A percentile compares a stretch with the other conserved stretches of the same genome.
Evolutionary conservation across 2,113 vertebrate species (phyloP).

Genomic region (Caretta caretta): DNA sequence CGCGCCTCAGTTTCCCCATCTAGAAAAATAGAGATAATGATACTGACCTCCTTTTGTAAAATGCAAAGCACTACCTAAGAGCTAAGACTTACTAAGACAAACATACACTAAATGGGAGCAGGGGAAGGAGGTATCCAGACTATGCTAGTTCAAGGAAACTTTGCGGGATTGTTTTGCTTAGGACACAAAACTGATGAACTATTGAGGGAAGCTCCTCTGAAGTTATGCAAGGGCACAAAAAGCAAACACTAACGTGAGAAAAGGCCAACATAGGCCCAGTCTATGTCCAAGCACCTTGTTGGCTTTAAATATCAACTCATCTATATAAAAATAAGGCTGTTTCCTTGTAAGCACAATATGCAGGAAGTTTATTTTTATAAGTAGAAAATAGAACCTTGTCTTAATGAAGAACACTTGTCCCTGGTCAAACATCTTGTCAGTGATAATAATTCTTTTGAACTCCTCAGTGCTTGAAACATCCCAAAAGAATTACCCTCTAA

Average conservation of each 20-base stretch:
- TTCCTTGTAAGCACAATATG: slow-evolving; percentile 51
- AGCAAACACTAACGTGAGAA: slow-evolving; percentile 28
- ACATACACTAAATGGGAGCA: not conserved
- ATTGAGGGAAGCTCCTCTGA: slow-evolving; percentile 22
- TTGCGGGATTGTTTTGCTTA: slow-evolving; percentile 15
- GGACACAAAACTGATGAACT: slow-evolving; percentile 6
- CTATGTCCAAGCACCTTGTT: not conserved
- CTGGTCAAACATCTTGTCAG: slow-evolving; percentile 64
- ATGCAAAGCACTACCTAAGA: not conserved
- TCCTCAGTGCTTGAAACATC: slow-evolving; percentile 18
- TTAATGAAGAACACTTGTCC: slow-evolving; percentile 74
- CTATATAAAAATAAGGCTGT: slow-evolving; percentile 56
- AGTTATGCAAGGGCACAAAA: slow-evolving; percentile 42
- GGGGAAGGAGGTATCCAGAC: not conserved
- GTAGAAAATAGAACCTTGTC: slow-evolving; percentile 59
- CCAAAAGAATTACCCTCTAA: slow-evolving; percentile 67
- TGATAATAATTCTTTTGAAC: slow-evolving; percentile 54
- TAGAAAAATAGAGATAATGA: not conserved
- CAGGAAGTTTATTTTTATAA: slow-evolving; percentile 70
- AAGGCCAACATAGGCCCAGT: slow-evolving; percentile 14
- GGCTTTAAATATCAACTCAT: slow-evolving; percentile 15
- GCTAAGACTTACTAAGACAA: not conserved
- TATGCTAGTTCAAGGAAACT: not conserved
- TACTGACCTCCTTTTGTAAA: not conserved
- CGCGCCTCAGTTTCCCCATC: not conserved